Base-by-base conservation (phyloP, 2,888 invertebrate species). In the Dynastes maya region DNA sequence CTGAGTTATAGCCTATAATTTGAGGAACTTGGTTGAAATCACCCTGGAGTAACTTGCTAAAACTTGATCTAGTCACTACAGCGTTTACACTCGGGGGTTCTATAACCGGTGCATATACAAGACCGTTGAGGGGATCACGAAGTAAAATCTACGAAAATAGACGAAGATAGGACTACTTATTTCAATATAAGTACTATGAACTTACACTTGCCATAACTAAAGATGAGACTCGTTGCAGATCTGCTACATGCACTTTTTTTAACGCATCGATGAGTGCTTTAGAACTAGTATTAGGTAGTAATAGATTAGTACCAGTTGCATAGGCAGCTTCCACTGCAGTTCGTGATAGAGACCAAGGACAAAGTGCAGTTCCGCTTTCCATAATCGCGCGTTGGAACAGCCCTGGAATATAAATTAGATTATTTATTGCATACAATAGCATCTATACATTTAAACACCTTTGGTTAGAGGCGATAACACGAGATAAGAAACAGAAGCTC, bases 71-170 rank as follows among this genome's bases (percentile, higher is more conserved):
- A 0, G 84, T 82, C 1, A 87, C 29, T 29, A 86, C 83, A 1
- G 86, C 86, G 27, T 81, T 85, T 13, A 83, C 80, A 76, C 86
- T 85, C 5, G 81, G 63, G 4, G 83, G 84, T 79, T 87, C 87
- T 6, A 86, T 80, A 0, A 82, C 82, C 1, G 86, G 86, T 58
- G 84, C 82, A 78, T 83, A 86, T 5, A 85, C 83, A 65, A 87
- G 82, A n/a, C 85, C 84, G 72, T 83, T 82, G 65, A 81, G 64
- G 11, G 80, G 80, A 72, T 76, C 64, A 9, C 11, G 45, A 45
- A 11, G 1, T 45, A 45, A 45, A 45, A 45, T 45, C 45, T 45
- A 45, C 45, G 11, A 45, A 9, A 45, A 11, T 45, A 32, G 5
- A 32, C 32, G 32, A 32, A 32, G 32, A 45, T 45, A 9, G 8